Conservation (phyloP, 1,140 invertebrate genomes). For the Neotoxoptera formosana region DNA sequence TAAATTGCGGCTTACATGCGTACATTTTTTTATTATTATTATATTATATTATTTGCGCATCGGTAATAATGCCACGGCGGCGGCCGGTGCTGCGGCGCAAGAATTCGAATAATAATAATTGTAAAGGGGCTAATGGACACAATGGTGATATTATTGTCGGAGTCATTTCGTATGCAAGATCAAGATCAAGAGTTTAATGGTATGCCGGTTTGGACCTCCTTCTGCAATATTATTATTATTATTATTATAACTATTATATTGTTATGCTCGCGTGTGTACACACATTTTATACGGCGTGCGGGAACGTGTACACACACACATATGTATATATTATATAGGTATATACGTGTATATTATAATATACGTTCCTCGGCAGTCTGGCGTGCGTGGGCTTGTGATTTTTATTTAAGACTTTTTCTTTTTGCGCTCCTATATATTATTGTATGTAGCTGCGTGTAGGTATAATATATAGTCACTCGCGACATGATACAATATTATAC, state of each 20-base stretch:
- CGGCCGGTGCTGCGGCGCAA: background rate
- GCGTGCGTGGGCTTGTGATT: slow-evolving; percentile 38
- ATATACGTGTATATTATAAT: no score
- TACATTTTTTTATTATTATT: background rate
- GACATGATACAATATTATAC: background rate
- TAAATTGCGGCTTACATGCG: slow-evolving; percentile 30
- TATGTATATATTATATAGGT: no score
- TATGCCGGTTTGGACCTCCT: slow-evolving; percentile 20
- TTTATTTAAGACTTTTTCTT: slow-evolving; percentile 13
- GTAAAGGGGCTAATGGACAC: slow-evolving; percentile 48
- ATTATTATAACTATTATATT: no score
- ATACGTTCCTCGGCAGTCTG: background rate
- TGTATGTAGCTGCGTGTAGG: background rate
- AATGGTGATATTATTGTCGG: slow-evolving; percentile 57
- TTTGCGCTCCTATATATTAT: background rate
- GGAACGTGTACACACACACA: background rate
- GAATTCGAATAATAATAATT: slow-evolving; percentile 56
- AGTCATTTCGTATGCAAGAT: slow-evolving; percentile 56
- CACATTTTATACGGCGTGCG: background rate
- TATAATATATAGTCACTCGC: background rate
- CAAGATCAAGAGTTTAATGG: slow-evolving; percentile 57
- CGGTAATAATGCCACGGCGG: slow-evolving; percentile 32
- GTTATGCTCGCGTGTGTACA: background rate
- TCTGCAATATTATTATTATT: no score
- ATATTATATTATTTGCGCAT: slow-evolving; percentile 23